Conservation (phyloP, 2,113 vertebrate genomes). For the Cyprinodon tularosa region DNA sequence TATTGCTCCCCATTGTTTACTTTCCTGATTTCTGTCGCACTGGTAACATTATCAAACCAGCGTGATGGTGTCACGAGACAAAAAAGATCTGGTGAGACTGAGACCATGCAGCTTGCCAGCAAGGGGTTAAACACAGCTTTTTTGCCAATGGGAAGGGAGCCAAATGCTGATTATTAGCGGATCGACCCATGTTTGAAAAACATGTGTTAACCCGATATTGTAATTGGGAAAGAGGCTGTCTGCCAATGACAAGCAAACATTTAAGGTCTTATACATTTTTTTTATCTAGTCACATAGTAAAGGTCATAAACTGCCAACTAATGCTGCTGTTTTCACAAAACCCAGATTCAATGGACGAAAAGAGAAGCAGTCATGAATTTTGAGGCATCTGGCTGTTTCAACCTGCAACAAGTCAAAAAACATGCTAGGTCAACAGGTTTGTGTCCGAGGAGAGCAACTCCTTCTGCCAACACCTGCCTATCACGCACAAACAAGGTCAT, state of each 20-base stretch:
- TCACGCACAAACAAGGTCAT: constrained; percentile 48
- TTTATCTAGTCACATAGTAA: not conserved
- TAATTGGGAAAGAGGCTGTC: no score
- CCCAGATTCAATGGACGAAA: not conserved
- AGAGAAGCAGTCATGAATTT: not conserved
- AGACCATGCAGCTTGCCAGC: no score
- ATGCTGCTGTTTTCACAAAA: not conserved
- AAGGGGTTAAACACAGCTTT: no score
- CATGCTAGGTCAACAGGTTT: constrained; percentile 41
- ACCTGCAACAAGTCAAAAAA: constrained; percentile 40
- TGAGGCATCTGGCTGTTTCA: not conserved
- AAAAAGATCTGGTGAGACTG: no score
- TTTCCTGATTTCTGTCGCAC: no score
- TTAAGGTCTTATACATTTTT: not conserved
- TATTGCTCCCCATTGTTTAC: no score
- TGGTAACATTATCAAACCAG: no score
- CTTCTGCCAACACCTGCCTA: constrained; percentile 24
- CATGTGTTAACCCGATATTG: no score
- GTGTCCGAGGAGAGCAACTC: constrained; percentile 49
- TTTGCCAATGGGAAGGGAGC: no score
- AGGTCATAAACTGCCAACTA: not conserved
- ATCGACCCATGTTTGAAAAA: no score
- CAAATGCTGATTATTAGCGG: no score
- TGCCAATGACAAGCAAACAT: not conserved
- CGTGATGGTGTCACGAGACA: no score